Evolutionary conservation across 2,113 vertebrate species (phyloP), one percentile per base, ranked within the genome.

Genomic region (Azemiops feae): DNA sequence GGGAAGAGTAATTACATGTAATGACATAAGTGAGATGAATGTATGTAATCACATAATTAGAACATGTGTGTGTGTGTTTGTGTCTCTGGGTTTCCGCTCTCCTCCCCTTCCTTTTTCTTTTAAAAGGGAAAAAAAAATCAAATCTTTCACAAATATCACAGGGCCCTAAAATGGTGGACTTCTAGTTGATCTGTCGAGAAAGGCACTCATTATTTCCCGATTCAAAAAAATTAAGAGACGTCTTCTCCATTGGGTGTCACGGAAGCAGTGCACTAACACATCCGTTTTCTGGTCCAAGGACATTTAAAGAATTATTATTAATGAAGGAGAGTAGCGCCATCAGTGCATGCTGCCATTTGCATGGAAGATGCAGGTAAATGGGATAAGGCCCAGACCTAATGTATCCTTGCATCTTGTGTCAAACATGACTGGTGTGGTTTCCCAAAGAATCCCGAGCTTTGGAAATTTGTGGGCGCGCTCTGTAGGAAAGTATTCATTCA

Each of bases 41-140:
- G 60, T 95, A 95, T 92, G 92, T 96, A 96, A 96, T 96, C 92
- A 96, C 86, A 90, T 93, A 96, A 97, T 96, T 95, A 95, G 92
- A 94, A 94, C 85, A 92, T 8, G 34, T 34, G 96, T 94, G 96
- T 94, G 23, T 58, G 54, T 39, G 5, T 74, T 27, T 74, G n/a
- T n/a, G 64, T 69, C 30, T 74, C 64, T 74, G 64, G 2, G 14
- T 39, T 81, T 81, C 34, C 16, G 16, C n/a, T 74, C n/a, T 18
- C 6, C 16, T 22, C 69, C n/a, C 16, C 22, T 22, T 25, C 4
- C 9, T 25, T 85, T 53, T 47, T 50, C 47, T 50, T 50, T 50
- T 9, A 85, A 89, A 97, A 97, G 85, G 85, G 10, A 14, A 11
- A 6, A 23, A 30, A 50, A 50, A 87, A 50, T 5, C 4, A 30